Percentiles rank a stretch among this genome's conserved stretches.
Conservation (phyloP, 1,140 invertebrate genomes). For the Habropoda laboriosa region DNA sequence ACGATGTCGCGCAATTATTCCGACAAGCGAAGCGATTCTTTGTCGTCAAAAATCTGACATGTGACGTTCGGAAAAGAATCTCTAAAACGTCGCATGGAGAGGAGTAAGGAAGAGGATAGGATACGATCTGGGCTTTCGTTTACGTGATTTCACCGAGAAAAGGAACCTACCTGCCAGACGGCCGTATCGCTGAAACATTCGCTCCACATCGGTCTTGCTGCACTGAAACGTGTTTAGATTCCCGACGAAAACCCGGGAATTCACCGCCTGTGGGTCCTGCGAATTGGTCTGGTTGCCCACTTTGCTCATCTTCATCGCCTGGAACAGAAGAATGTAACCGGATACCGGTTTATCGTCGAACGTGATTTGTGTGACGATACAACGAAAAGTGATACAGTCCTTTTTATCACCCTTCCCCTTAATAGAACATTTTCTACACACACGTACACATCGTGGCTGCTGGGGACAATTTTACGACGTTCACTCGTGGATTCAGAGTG, state of each 20-base stretch:
- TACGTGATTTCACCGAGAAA: conserved; percentile 36
- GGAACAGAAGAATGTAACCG: conserved; percentile 64
- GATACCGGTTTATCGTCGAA: conserved; percentile 29
- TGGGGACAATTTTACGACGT: conserved; percentile 8
- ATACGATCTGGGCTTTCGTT: conserved; percentile 35
- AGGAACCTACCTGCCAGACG: conserved; percentile 87
- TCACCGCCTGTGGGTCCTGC: conserved; percentile 93
- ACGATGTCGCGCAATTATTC: neutral
- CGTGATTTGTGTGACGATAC: conserved; percentile 42
- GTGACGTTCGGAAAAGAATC: neutral
- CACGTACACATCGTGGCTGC: neutral
- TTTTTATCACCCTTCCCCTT: neutral
- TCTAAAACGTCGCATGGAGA: conserved; percentile 17
- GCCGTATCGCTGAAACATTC: conserved; percentile 93
- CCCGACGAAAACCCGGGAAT: conserved; percentile 93
- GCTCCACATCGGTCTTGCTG: conserved; percentile 93
- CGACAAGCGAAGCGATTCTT: neutral
- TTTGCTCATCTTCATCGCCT: conserved; percentile 90
- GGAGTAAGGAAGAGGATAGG: neutral
- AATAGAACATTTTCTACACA: neutral
- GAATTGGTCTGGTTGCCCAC: conserved; percentile 94
- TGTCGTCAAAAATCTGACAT: conserved; percentile 20
- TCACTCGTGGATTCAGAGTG: neutral
- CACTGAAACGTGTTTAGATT: conserved; percentile 95
- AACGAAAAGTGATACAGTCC: conserved; percentile 37